Percentiles rank a stretch among this genome's conserved stretches.
Evolutionary conservation across 1,140 invertebrate genomes (phyloP).

Genomic region (Dryas iulia): DNA sequence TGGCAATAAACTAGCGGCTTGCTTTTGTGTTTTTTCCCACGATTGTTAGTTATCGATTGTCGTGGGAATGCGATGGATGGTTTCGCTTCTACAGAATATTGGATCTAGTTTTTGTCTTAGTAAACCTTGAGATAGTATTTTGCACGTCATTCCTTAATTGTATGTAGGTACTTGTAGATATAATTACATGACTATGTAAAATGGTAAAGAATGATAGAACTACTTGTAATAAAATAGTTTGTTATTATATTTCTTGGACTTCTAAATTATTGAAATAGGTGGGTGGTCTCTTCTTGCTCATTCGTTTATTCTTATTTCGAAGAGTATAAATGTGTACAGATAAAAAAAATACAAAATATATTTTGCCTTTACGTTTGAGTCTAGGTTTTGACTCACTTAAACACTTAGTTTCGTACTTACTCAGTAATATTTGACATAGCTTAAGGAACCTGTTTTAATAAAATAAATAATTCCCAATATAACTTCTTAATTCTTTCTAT

Average conservation of each 20-base stretch:
- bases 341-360: no score
- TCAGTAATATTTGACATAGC: no score
- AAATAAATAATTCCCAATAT: no score
- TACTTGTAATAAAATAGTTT: background rate
- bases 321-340: no score
- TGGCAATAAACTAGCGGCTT: conserved; percentile 40
- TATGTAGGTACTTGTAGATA: background rate
- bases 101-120: conserved; percentile 18
- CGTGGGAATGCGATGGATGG: conserved; percentile 37
- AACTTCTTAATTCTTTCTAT: no score
- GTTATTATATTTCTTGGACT: background rate
- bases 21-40: conserved; percentile 45
- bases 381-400: no score
- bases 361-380: no score
- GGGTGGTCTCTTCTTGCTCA: no score
- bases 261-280: no score
- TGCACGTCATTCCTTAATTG: conserved; percentile 6
- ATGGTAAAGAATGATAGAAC: background rate
- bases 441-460: no score
- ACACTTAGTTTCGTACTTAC: no score
- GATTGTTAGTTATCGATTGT: conserved; percentile 40
- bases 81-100: conserved; percentile 18
- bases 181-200: conserved; percentile 8
- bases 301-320: no score
- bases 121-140: conserved; percentile 25